Evolutionary conservation across 2,797 vertebrate species (phyloP), one percentile per base, ranked within the genome.

Genomic region (Megalops cyprinoides): DNA sequence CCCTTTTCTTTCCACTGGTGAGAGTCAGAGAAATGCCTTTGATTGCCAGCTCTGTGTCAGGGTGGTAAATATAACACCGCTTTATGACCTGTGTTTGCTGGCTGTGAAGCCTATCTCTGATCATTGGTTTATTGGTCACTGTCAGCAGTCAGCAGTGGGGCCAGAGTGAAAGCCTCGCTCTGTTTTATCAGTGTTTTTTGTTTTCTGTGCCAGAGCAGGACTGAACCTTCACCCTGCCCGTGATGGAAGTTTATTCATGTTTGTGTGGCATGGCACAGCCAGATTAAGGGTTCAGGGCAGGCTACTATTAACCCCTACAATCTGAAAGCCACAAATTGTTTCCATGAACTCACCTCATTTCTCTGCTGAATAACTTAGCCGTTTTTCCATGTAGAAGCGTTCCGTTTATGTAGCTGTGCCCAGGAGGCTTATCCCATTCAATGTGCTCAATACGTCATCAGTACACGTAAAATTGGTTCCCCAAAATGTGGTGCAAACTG

Each of bases 21-120:
- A 14, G 15, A 23, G 34, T 69, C 9, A 8, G 65, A 69, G 37
- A 80, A 9, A 60, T 83, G 84, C 83, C 83, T 83, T 74, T 74
- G 82, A 69, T 51, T 48, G 67, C 77, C 80, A 83, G 82, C 58
- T 74, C 28, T 79, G 79, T 55, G 44, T 86, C 86, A 85, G 23
- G 1, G 37, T 83, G 78, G 77, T 86, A 88, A 87, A 89, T 87
- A 86, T 84, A 90, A 86, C 85, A 23, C 44, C 1, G 48, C n/a
- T 74, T 74, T 37, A 1, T 15, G 31, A 31, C 65, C 18, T 28
- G 28, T 37, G 12, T 37, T 34, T 42, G 3, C 25, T 15, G 80
- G 85, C 81, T 85, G 80, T 79, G 82, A 80, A 78, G 79, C 56
- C 81, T 87, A 80, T 39, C 39, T n/a, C 67, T 71, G 2, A 25